Evolutionary conservation across 2,113 vertebrate genomes (phyloP), one percentile per base, ranked within the genome.

Genomic region (Chlorodrepanis virens): DNA sequence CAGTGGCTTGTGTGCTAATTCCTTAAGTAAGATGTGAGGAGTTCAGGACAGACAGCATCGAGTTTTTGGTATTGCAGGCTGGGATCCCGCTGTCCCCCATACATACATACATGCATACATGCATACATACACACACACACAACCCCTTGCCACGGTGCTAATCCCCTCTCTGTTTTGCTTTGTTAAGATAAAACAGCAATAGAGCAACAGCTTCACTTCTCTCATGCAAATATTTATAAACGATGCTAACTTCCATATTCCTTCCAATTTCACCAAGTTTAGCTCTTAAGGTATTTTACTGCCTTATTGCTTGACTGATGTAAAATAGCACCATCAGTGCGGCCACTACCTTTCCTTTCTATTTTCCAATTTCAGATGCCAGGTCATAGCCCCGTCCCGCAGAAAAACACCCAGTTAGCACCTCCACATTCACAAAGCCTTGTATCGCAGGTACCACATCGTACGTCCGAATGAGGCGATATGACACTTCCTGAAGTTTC

Each of bases 11-110:
- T 0, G 3, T 3, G 1, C 19, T 11, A 3, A 54, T 69, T 56
- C 37, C 42, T 40, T 13, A n/a, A 56, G 7, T 13, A 45, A 81
- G 44, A 64, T 0, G 31, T 8, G 21, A 1, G 0, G 33, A n/a
- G 29, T 6, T n/a, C 59, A 35, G 5, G 0, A 13, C 29, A 29
- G 8, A 10, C 0, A 37, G 54, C 37, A 50, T 1, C 0, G 1
- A 29, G 37, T 2, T 65, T 74, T 33, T 23, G 28, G 2, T 28
- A 40, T 1, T 14, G 0, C 40, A 13, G 53, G 28, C 74, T 72
- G 37, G 40, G n/a, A 28, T n/a, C n/a, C 39, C 2, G 1, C 77
- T 18, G 25, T 28, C 24, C 23, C 19, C 8, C 37, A 24, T 0
- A 10, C 37, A 40, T 14, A 40, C 40, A 40, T 14, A 40, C 40